Base-by-base conservation (phyloP, 2,888 invertebrate genomes). In the Clistopyga incitator region DNA sequence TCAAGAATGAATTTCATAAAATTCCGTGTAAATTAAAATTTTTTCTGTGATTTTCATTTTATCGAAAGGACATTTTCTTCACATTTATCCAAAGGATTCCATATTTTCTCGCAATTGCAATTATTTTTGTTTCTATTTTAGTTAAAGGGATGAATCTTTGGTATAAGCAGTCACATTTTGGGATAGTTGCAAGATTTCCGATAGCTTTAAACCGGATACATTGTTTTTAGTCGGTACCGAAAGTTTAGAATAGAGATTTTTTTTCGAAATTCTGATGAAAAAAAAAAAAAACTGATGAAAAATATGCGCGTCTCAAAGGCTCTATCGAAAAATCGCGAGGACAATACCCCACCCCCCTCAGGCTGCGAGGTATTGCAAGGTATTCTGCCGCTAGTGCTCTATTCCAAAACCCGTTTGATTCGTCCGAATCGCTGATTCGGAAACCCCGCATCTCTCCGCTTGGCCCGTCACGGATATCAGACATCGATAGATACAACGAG, bases 371-470 rank as follows among this genome's bases (percentile, higher is more conserved):
- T 45, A 64, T 52, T 38, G 50, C 50, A 20, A 52, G 23, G 47
- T 6, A n/a, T 20, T 64, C 61, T 23, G 71, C 52, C 18, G 15
- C 18, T 45, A 61, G 20, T 50, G 64, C 50, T 50, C 50, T 75
- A 47, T 50, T 47, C 23, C 50, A 45, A 77, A 74, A 50, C 42
- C 64, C 50, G 54, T 74, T 74, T 50, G 6, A 75, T 61, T 70
- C 70, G 78, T 71, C 54, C 78, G 81, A 81, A 47, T 81, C 84
- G 84, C 23, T 75, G 78, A 70, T 75, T 75, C 78, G 84, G 75
- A 84, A 84, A 75, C 38, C 65, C 70, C 72, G 64, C 56, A 56
- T 79, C 45, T 29, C 15, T 47, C 59, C 38, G 56, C 56, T 45
- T 23, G 42, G 23, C 8, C 54, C 45, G 80, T 81, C 76, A 76